Evolutionary conservation across 2,797 vertebrate species (phyloP).

Genomic region (Staurois parvus): DNA sequence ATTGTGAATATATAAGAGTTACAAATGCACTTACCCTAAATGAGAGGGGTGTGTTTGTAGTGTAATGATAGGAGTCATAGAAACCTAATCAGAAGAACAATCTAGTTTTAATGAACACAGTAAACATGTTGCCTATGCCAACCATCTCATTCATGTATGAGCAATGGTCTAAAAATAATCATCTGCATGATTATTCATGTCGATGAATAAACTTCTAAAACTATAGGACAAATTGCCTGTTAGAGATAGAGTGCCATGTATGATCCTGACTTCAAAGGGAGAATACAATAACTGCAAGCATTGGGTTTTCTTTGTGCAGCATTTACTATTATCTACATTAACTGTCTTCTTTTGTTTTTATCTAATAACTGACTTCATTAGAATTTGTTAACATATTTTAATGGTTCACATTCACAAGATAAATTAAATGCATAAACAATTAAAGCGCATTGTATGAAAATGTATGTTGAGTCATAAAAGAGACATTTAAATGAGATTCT

Average conservation of each 20-base stretch:
- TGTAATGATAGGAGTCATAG: constrained; percentile 7
- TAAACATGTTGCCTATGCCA: constrained; percentile 8
- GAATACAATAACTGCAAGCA: background rate
- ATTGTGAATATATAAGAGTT: background rate
- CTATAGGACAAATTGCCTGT: constrained; percentile 20
- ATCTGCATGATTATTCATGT: constrained; percentile 5
- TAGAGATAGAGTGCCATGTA: constrained; percentile 39
- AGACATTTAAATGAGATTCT: background rate
- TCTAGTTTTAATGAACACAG: constrained; percentile 22
- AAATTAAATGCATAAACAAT: background rate
- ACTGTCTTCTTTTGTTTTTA: background rate
- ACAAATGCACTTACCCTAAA: background rate
- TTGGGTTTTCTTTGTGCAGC: background rate
- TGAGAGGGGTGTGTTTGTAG: background rate
- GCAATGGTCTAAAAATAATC: constrained; percentile 8
- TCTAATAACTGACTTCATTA: constrained; percentile 2
- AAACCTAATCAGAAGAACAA: constrained; percentile 20
- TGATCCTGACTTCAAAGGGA: constrained; percentile 9
- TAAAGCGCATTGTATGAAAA: background rate
- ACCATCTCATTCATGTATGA: background rate
- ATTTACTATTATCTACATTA: background rate
- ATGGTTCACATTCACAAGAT: background rate
- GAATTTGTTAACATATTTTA: background rate
- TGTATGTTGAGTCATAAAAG: background rate
- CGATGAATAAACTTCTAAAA: constrained; percentile 10